phyloP scores from a whole-genome alignment of 2,888 invertebrate species.

The Pseudococcus viburni region DNA sequence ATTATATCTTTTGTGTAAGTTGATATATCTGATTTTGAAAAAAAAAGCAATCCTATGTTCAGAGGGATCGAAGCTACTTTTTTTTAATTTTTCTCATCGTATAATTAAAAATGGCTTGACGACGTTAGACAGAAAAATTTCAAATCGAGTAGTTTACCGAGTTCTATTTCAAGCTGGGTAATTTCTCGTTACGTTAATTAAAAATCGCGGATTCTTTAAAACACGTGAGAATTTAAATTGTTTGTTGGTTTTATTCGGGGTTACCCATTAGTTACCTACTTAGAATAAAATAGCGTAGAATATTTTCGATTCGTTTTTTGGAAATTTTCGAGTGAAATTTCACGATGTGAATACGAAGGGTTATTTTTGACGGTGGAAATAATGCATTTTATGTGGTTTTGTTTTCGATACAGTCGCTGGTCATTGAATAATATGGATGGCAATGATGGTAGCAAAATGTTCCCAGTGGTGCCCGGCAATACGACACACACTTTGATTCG shows the following conservation, averaged over 20 bases:
- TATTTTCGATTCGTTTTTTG: not conserved
- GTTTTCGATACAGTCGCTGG: constrained; percentile 77
- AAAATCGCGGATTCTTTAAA: not conserved
- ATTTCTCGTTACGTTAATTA: not conserved
- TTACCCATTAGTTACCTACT: too few species aligned
- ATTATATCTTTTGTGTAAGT: not conserved
- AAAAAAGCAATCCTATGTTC: not conserved
- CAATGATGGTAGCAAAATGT: constrained; percentile 61
- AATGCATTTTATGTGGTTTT: constrained; percentile 69
- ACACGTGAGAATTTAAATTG: not conserved
- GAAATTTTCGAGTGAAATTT: not conserved
- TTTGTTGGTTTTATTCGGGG: not conserved
- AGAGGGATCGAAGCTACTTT: not conserved
- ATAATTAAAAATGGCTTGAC: not conserved
- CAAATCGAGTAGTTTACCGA: not conserved
- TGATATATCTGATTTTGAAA: not conserved
- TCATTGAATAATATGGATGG: constrained; percentile 76
- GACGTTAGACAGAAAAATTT: not conserved
- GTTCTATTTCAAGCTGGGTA: not conserved
- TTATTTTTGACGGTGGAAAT: not conserved
- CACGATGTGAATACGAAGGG: not conserved
- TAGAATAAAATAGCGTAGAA: too few species aligned
- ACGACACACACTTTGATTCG: constrained; percentile 25
- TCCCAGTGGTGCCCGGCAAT: constrained; percentile 60
- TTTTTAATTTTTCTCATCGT: not conserved